These are phyloP conservation scores for Percina caprodes DNA, from an alignment of 2,113 vertebrate species.

Conservation along the genomic window DNA sequence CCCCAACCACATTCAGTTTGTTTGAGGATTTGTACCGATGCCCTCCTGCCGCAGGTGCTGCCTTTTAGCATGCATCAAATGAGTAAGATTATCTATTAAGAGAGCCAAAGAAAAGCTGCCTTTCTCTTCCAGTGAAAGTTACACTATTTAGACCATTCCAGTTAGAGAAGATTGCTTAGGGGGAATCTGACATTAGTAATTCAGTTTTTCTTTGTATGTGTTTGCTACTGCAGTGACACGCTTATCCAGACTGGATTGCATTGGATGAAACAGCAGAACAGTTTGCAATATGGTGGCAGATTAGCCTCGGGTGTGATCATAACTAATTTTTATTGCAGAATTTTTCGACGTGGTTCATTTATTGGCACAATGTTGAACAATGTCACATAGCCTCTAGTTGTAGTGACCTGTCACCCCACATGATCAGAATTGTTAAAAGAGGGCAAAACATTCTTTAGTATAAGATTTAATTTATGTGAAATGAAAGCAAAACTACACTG, in stretches of 20 bases:
- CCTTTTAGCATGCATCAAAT: constrained; percentile 18
- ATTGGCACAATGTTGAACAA: background rate
- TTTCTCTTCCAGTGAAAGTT: background rate
- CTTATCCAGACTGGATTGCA: background rate
- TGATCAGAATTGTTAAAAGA: no score
- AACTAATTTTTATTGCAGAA: background rate
- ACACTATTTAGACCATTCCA: background rate
- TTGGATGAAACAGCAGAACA: background rate
- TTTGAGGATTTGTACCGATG: constrained; percentile 7
- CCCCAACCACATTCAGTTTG: background rate
- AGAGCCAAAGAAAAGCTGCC: background rate
- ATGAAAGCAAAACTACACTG: background rate
- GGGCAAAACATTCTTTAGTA: background rate
- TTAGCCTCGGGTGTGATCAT: background rate
- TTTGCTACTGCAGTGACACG: background rate
- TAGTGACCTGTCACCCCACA: no score
- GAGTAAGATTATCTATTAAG: constrained; percentile 23
- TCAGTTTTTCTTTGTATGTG: background rate
- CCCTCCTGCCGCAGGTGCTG: background rate
- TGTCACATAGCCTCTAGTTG: no score
- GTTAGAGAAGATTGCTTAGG: constrained; percentile 9
- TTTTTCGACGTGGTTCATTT: background rate
- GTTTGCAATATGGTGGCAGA: background rate
- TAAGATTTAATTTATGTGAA: background rate
- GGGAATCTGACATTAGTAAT: background rate